phyloP scores from a whole-genome alignment of 2,113 vertebrate genomes.

The Dicentrarchus labrax region DNA sequence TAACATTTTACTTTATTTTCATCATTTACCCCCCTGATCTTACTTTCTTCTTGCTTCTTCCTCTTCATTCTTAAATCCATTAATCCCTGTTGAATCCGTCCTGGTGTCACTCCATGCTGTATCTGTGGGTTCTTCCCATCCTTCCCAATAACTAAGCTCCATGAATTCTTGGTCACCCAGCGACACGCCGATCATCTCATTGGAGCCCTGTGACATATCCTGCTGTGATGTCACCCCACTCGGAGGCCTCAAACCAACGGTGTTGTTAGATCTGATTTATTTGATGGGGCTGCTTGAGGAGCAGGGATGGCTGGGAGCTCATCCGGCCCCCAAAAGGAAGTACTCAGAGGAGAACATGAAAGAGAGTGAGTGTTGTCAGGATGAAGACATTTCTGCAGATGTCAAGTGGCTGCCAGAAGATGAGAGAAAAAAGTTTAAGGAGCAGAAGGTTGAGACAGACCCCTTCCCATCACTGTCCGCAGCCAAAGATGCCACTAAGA shows the following conservation, averaged over 20 bases:
- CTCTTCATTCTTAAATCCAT: conserved; percentile 72
- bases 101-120: conserved; percentile 79
- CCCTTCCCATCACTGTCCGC: conserved; percentile 32
- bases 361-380: conserved; percentile 66
- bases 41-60: conserved; percentile 71
- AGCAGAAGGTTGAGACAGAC: conserved; percentile 57
- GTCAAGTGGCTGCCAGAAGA: conserved; percentile 54
- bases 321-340: conserved; percentile 46
- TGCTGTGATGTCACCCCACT: conserved; percentile 80
- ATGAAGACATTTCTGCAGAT: conserved; percentile 75
- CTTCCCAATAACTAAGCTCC: conserved; percentile 87
- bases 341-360: conserved; percentile 60
- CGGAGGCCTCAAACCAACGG: conserved; percentile 80
- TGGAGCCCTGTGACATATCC: conserved; percentile 84
- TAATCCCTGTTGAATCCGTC: conserved; percentile 72
- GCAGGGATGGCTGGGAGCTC: conserved; percentile 68
- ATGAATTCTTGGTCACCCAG: conserved; percentile 91
- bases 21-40: conserved; percentile 72
- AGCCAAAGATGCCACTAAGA: conserved; percentile 52
- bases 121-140: conserved; percentile 78
- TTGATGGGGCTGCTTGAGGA: conserved; percentile 86
- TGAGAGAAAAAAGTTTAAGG: conserved; percentile 53
- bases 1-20: conserved; percentile 70
- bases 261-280: conserved; percentile 85
- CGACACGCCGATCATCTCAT: conserved; percentile 83